Evolutionary conservation across 2,797 vertebrate genomes (phyloP).

Genomic region (Eulemur mongoz): DNA sequence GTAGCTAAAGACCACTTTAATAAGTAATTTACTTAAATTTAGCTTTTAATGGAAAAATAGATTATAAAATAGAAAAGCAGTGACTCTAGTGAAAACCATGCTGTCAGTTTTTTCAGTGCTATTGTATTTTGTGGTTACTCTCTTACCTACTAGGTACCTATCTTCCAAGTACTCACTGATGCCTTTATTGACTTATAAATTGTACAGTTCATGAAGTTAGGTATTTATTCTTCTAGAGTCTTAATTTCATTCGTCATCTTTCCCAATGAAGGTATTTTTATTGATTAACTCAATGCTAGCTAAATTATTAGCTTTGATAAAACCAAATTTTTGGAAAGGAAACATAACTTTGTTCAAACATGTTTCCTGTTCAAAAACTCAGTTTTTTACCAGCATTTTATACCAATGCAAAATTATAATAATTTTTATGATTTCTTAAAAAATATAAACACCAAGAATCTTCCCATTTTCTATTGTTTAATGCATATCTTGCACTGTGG

Average conservation of each 20-base stretch:
- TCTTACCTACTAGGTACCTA: neutral
- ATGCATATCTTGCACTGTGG: neutral
- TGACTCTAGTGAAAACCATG: neutral
- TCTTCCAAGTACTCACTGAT: neutral
- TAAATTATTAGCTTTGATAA: neutral
- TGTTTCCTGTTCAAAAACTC: neutral
- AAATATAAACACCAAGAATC: neutral
- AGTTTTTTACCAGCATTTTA: neutral
- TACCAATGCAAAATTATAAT: neutral
- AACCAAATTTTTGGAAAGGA: neutral
- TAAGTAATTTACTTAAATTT: slow-evolving; percentile 31
- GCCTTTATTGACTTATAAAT: neutral
- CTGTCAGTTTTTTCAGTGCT: neutral
- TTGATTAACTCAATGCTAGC: neutral
- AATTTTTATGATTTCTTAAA: neutral
- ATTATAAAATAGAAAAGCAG: neutral
- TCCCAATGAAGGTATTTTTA: neutral
- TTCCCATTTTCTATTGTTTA: neutral
- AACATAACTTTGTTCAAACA: neutral
- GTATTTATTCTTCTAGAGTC: neutral
- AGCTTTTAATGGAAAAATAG: neutral
- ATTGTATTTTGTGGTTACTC: neutral
- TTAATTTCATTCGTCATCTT: neutral
- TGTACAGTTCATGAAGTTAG: neutral
- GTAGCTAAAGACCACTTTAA: neutral